These are phyloP conservation scores for Malurus alboscapulatus DNA, from an alignment of 2,113 vertebrate genomes.

Conservation along the genomic window DNA sequence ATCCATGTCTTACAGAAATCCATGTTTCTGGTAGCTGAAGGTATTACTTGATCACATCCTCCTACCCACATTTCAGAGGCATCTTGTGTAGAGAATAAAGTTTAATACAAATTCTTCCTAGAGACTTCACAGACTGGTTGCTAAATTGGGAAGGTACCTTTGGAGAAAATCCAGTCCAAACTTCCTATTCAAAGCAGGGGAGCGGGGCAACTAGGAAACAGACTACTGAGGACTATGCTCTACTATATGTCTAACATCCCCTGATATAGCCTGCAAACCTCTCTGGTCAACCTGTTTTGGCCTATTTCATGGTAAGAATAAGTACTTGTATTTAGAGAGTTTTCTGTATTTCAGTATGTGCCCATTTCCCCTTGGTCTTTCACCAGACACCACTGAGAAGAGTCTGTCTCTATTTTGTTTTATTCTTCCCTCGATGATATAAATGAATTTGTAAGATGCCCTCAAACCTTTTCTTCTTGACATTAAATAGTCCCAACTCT, in stretches of 20 bases:
- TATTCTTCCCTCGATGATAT: fast-evolving
- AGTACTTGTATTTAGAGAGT: background rate
- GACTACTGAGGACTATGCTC: background rate
- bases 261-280: background rate
- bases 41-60: background rate
- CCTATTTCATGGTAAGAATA: background rate
- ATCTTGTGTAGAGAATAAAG: background rate
- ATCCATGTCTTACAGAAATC: background rate
- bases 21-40: background rate
- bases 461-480: background rate
- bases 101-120: background rate
- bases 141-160: background rate
- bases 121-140: background rate
- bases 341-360: background rate
- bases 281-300: background rate
- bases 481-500: background rate
- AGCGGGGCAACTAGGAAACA: background rate
- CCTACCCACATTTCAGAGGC: background rate
- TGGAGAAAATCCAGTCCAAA: background rate
- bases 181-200: background rate
- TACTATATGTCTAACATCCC: background rate
- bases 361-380: background rate
- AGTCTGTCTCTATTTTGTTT: background rate
- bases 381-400: background rate
- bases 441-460: background rate